Evolutionary conservation across 2,888 invertebrate species (phyloP).

Genomic region (Tineola bisselliella): DNA sequence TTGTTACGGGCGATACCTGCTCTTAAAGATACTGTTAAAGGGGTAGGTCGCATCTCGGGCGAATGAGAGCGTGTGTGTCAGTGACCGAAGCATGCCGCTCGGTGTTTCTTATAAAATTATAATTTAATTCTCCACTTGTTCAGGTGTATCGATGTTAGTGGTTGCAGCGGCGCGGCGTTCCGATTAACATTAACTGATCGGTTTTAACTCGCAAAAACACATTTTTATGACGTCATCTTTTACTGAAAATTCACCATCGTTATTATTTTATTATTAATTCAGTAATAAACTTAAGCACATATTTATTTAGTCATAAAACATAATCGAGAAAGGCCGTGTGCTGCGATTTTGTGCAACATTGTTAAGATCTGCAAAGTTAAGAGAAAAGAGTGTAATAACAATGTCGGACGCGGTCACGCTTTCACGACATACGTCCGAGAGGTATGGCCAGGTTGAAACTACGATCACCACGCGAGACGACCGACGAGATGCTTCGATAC

Average conservation of each 20-base stretch:
- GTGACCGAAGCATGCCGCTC: not conserved
- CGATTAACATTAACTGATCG: too few species aligned
- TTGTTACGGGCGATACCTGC: not conserved
- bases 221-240: too few species aligned
- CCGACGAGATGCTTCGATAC: conserved; percentile 4
- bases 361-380: conserved; percentile 2
- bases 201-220: too few species aligned
- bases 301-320: too few species aligned
- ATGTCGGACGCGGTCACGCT: conserved; percentile 32
- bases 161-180: not conserved
- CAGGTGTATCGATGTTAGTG: not conserved
- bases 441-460: conserved; percentile 6
- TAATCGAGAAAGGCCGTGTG: not conserved
- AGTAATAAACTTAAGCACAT: too few species aligned
- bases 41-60: not conserved
- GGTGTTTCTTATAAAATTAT: not conserved
- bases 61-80: not conserved
- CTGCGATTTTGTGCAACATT: conserved; percentile 8
- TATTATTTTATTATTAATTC: too few species aligned
- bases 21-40: not conserved
- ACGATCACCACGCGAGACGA: conserved; percentile 7
- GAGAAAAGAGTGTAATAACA: conserved; percentile 8
- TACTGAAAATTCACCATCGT: too few species aligned
- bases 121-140: not conserved
- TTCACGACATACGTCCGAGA: conserved; percentile 22